Evolutionary conservation across 2,113 vertebrate genomes (phyloP).

Genomic region (Myodes glareolus): DNA sequence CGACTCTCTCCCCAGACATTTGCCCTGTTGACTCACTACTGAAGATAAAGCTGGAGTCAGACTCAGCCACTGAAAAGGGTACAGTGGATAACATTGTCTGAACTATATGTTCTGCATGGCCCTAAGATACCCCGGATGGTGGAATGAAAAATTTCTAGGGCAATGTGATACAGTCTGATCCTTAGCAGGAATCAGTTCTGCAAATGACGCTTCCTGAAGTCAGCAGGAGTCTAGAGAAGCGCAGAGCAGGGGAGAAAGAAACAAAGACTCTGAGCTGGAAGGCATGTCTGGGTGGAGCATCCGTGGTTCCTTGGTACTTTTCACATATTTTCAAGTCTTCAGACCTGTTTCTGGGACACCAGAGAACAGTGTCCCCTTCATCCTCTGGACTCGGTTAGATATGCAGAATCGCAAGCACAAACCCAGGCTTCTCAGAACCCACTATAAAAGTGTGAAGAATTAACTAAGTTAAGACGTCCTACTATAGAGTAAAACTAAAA

Average conservation of each 20-base stretch:
- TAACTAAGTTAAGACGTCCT: too few relatives aligned
- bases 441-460: neutral
- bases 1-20: neutral
- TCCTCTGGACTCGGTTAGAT: neutral
- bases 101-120: accelerated
- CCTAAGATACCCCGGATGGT: neutral
- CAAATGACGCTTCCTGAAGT: neutral
- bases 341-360: neutral
- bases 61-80: neutral
- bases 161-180: too few relatives aligned
- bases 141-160: too few relatives aligned
- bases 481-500: neutral
- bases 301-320: neutral
- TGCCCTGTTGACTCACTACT: neutral
- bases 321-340: neutral
- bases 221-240: neutral
- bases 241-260: neutral
- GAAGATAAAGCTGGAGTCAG: neutral
- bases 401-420: neutral
- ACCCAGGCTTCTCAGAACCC: neutral
- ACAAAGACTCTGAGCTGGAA: neutral
- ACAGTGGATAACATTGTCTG: accelerated
- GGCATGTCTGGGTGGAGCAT: neutral
- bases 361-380: neutral
- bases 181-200: neutral